Percentiles rank a stretch among this genome's conserved stretches.
Evolutionary conservation across 37 sponge, comb jelly and placozoan species (phyloP).

Genomic region (Chondrilla cf. caribensis): DNA sequence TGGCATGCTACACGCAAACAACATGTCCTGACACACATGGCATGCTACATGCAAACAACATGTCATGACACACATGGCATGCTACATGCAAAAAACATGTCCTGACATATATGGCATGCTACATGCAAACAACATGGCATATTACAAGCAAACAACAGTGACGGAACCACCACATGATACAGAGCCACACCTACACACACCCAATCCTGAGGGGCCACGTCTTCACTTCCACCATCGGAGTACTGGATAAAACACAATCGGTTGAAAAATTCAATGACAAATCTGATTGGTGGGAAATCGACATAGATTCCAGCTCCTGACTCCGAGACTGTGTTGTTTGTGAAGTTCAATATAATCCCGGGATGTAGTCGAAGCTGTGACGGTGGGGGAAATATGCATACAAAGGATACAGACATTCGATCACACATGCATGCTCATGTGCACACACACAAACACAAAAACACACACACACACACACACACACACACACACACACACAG

Average conservation of each 20-base stretch:
- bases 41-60: too few relatives aligned
- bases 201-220: constrained; percentile 67
- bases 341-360: constrained; percentile 32
- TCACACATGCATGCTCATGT: not conserved
- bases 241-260: constrained; percentile 79
- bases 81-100: too few relatives aligned
- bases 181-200: too few relatives aligned
- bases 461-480: not conserved
- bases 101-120: too few relatives aligned
- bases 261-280: constrained; percentile 75
- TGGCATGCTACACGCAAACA: too few relatives aligned
- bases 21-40: too few relatives aligned
- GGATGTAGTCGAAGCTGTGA: constrained; percentile 46
- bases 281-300: constrained; percentile 77
- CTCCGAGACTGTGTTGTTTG: constrained; percentile 51
- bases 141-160: too few relatives aligned
- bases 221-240: constrained; percentile 7
- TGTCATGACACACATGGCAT: too few relatives aligned
- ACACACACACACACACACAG: not conserved
- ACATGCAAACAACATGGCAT: too few relatives aligned
- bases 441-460: not conserved
- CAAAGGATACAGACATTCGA: not conserved
- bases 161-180: too few relatives aligned
- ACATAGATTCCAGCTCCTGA: constrained; percentile 82
- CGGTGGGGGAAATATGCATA: not conserved